Conservation (phyloP, 1,140 invertebrate species). For the Sycophaga agraensis region DNA sequence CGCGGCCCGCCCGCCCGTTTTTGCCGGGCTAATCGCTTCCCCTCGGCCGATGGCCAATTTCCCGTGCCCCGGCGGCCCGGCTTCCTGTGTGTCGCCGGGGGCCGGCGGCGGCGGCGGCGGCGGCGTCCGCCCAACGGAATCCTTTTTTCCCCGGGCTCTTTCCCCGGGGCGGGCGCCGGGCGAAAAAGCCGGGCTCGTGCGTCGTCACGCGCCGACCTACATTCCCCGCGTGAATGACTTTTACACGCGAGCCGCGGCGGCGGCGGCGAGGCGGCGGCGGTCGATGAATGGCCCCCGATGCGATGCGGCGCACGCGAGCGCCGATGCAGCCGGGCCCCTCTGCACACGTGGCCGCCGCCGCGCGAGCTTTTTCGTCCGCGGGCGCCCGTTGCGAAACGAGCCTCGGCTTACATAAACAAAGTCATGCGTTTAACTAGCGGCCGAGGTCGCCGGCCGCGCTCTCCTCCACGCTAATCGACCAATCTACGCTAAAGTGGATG, state of each 20-base stretch:
- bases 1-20: background rate
- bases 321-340: too few species aligned
- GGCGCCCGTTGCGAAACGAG: too few species aligned
- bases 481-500: background rate
- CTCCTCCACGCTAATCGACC: background rate
- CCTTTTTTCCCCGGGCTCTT: background rate
- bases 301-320: too few species aligned
- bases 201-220: conserved; percentile 21
- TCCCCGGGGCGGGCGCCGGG: too few species aligned
- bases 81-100: background rate
- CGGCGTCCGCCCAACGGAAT: conserved; percentile 5
- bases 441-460: conserved; percentile 6
- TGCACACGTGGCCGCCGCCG: too few species aligned
- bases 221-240: conserved; percentile 22
- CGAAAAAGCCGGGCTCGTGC: background rate
- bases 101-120: background rate
- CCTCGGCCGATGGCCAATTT: conserved; percentile 15
- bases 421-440: conserved; percentile 4
- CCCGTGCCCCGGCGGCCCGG: background rate
- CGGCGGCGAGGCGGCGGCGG: background rate
- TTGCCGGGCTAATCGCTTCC: conserved; percentile 19
- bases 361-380: too few species aligned
- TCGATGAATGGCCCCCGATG: conserved; percentile 6
- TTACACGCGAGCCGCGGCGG: background rate
- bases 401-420: conserved; percentile 20